These are phyloP conservation scores for Drosophila rufa DNA, from an alignment of 1,140 invertebrate species.

Conservation along the genomic window DNA sequence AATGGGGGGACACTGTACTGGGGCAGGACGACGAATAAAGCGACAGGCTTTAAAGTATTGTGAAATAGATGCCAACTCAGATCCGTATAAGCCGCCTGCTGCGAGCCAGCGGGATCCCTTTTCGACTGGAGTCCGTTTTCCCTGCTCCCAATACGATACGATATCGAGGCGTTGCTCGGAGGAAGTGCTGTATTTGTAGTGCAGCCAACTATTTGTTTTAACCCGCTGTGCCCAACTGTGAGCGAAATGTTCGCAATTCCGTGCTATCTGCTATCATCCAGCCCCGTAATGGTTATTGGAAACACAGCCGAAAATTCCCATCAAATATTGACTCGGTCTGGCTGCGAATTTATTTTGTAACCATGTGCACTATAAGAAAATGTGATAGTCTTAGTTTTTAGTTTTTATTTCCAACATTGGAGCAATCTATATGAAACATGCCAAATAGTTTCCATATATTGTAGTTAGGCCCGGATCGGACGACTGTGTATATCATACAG, in stretches of 20 bases:
- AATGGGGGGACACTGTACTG: neutral
- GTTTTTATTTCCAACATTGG: neutral
- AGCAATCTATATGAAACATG: no score
- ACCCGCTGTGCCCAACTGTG: constrained; percentile 68
- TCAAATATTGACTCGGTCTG: constrained; percentile 68
- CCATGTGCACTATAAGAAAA: constrained; percentile 14
- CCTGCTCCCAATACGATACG: constrained; percentile 32
- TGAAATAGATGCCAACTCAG: constrained; percentile 56
- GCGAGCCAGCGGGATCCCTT: constrained; percentile 34
- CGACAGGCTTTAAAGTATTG: constrained; percentile 55
- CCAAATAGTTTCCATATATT: no score
- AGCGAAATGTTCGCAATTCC: constrained; percentile 67
- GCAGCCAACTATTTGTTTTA: constrained; percentile 77
- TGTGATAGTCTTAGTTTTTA: no score
- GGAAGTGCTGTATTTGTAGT: constrained; percentile 80
- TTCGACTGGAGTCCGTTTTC: constrained; percentile 14
- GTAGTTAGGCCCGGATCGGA: no score
- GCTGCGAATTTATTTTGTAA: neutral
- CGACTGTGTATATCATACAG: no score
- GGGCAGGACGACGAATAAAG: neutral
- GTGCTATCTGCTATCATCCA: constrained; percentile 21
- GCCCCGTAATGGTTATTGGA: constrained; percentile 75
- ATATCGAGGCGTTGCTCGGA: constrained; percentile 34
- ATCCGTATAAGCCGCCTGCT: constrained; percentile 61
- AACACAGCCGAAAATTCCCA: constrained; percentile 62